A percentile compares a stretch with the other conserved stretches of the same genome.
phyloP scores from a whole-genome alignment of 2,113 vertebrate genomes.

The Columbina picui region DNA sequence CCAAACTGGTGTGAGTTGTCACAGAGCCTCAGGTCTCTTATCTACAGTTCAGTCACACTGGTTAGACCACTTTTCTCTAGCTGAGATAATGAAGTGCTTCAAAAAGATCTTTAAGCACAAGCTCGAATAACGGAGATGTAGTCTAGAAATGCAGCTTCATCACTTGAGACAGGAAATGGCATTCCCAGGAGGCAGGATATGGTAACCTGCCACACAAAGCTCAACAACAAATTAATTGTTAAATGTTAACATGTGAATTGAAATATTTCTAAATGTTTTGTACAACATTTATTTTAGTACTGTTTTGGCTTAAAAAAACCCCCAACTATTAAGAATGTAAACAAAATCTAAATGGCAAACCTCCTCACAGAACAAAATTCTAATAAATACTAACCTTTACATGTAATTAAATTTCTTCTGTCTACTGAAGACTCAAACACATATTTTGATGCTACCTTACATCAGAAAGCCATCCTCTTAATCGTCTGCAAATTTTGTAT shows the following conservation, averaged over 20 bases:
- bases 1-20: background rate
- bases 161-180: background rate
- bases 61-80: background rate
- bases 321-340: background rate
- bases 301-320: background rate
- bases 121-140: background rate
- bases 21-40: background rate
- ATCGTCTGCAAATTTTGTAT: background rate
- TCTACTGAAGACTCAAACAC: background rate
- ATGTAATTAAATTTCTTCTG: background rate
- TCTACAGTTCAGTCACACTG: background rate
- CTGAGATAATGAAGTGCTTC: background rate
- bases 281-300: background rate
- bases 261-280: background rate
- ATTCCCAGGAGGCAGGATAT: background rate
- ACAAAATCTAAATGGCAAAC: background rate
- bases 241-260: background rate
- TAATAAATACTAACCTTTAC: background rate
- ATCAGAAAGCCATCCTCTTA: background rate
- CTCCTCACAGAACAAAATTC: background rate
- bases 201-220: background rate
- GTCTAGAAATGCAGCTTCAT: background rate
- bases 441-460: background rate
- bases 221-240: background rate
- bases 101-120: background rate